These are phyloP conservation scores for Microcaecilia unicolor DNA, from an alignment of 2,797 vertebrate species.

Conservation along the genomic window DNA sequence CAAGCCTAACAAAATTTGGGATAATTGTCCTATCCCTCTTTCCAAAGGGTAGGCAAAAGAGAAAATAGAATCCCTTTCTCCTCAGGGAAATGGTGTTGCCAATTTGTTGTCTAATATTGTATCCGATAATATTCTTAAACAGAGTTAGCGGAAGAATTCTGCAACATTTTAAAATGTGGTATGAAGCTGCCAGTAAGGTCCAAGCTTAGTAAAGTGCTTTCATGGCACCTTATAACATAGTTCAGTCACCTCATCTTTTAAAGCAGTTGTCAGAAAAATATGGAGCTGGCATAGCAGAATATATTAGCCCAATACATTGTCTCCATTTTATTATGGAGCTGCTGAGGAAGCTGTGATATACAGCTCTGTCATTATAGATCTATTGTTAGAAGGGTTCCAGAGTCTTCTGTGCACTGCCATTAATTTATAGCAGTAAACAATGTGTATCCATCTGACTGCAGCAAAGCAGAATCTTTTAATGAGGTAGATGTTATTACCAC, in stretches of 20 bases:
- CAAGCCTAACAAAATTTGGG: no score
- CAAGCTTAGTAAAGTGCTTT: conserved; percentile 48
- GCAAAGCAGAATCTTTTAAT: conserved; percentile 92
- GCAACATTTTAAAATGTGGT: conserved; percentile 9
- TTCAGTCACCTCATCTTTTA: conserved; percentile 68
- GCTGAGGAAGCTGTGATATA: conserved; percentile 78
- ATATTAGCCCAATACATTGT: conserved; percentile 85
- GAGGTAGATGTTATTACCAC: conserved; percentile 97
- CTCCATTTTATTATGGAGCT: conserved; percentile 75
- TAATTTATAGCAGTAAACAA: conserved; percentile 98
- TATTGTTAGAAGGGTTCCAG: conserved; percentile 77
- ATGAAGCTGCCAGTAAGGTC: conserved; percentile 14
- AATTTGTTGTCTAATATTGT: conserved; percentile 8
- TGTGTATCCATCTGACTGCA: conserved; percentile 73
- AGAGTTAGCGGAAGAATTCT: no score
- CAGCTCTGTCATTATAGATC: conserved; percentile 74
- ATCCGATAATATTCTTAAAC: no score
- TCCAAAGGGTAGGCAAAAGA: no score
- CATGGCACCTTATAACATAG: conserved; percentile 34
- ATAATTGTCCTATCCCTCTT: no score
- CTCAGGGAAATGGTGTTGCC: no score
- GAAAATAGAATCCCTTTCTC: no score
- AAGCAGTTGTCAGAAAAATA: conserved; percentile 74
- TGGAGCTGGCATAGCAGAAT: conserved; percentile 65
- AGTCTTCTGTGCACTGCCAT: conserved; percentile 65